A percentile compares a stretch with the other conserved stretches of the same genome.
phyloP scores from a whole-genome alignment of 2,888 invertebrate genomes.

The Drosophila birchii region DNA sequence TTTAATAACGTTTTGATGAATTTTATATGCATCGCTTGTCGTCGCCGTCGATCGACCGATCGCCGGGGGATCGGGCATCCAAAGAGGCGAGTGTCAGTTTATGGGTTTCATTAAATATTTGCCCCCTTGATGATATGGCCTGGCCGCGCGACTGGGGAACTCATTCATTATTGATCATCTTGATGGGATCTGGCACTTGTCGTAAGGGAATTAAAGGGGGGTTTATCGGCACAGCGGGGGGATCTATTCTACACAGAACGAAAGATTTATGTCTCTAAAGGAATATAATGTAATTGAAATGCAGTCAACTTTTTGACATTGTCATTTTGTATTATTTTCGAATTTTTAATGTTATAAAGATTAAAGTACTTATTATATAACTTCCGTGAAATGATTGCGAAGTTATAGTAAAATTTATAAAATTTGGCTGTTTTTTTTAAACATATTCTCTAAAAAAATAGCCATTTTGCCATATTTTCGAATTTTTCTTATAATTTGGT shows the following conservation, averaged over 20 bases:
- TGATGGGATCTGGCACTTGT: slow-evolving; percentile 38
- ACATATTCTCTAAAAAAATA: too few species aligned
- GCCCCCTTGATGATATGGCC: slow-evolving; percentile 40
- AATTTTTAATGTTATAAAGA: too few species aligned
- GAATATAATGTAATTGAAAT: too few species aligned
- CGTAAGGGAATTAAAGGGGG: slow-evolving; percentile 11
- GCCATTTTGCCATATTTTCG: too few species aligned
- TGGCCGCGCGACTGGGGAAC: slow-evolving; percentile 14
- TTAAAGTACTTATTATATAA: too few species aligned
- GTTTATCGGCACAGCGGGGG: slow-evolving; percentile 7
- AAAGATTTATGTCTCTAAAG: background rate
- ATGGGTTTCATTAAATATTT: slow-evolving; percentile 73
- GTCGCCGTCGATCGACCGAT: slow-evolving; percentile 63
- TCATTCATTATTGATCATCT: slow-evolving; percentile 40
- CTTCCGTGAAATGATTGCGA: too few species aligned
- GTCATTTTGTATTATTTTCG: too few species aligned
- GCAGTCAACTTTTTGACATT: too few species aligned
- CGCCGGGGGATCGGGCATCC: slow-evolving; percentile 11
- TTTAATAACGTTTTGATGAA: slow-evolving; percentile 80
- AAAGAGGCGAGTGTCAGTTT: slow-evolving; percentile 70
- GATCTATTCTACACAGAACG: background rate
- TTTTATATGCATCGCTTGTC: slow-evolving; percentile 78
- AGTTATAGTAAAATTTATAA: too few species aligned
- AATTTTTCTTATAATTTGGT: too few species aligned
- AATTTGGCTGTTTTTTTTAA: too few species aligned